phyloP scores from a whole-genome alignment of 2,888 invertebrate genomes.

The Malthinus flaveolus region DNA sequence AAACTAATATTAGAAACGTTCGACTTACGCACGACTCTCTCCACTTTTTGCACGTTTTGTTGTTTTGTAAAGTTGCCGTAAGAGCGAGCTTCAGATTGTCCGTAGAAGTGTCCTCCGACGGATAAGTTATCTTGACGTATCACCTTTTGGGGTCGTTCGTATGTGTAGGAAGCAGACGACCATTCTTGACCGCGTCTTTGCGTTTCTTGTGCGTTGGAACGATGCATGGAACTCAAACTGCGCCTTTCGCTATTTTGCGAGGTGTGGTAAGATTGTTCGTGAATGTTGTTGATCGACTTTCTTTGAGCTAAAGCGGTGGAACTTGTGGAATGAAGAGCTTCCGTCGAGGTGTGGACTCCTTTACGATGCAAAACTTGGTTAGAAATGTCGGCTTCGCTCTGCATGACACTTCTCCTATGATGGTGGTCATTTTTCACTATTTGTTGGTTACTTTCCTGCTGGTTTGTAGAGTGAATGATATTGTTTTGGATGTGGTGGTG shows the following conservation, averaged over 20 bases:
- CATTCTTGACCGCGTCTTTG: slow-evolving; percentile 61
- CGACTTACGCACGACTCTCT: slow-evolving; percentile 64
- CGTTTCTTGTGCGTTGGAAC: slow-evolving; percentile 62
- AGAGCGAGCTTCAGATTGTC: slow-evolving; percentile 70
- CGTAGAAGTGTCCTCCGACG: slow-evolving; percentile 74
- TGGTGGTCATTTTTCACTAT: slow-evolving; percentile 46
- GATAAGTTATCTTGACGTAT: slow-evolving; percentile 68
- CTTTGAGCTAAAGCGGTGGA: slow-evolving; percentile 78
- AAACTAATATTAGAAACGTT: slow-evolving; percentile 77
- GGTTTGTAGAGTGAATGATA: slow-evolving; percentile 36
- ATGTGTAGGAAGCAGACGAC: slow-evolving; percentile 51
- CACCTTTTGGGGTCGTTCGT: slow-evolving; percentile 66
- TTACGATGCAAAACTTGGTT: slow-evolving; percentile 81
- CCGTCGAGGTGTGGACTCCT: slow-evolving; percentile 67
- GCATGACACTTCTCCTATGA: slow-evolving; percentile 75
- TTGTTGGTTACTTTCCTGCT: slow-evolving; percentile 31
- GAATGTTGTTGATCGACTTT: slow-evolving; percentile 78
- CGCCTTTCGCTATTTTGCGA: slow-evolving; percentile 71
- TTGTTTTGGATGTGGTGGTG: slow-evolving; percentile 32
- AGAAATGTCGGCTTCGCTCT: slow-evolving; percentile 72
- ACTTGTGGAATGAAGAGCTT: slow-evolving; percentile 72
- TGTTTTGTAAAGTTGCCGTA: slow-evolving; percentile 68
- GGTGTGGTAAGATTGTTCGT: slow-evolving; percentile 71
- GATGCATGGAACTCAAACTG: slow-evolving; percentile 78
- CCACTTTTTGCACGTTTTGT: slow-evolving; percentile 58